Percentiles rank a stretch among this genome's conserved stretches.
These are phyloP conservation scores for Ptychadena robeensis DNA, from an alignment of 2,797 vertebrate genomes.

Conservation along the genomic window DNA sequence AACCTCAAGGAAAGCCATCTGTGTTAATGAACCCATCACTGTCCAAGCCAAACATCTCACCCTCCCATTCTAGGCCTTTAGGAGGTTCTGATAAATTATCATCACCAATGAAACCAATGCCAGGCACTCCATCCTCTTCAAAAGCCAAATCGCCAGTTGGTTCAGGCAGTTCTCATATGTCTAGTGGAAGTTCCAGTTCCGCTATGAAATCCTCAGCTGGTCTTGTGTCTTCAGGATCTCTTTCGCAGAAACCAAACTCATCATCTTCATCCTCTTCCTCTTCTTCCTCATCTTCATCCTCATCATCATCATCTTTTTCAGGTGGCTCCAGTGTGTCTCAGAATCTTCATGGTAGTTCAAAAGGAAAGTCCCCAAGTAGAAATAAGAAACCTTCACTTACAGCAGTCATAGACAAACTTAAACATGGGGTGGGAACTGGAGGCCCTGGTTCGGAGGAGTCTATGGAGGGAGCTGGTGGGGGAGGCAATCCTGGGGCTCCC, in stretches of 20 bases:
- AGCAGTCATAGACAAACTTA: constrained; percentile 97
- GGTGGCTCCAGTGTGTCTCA: constrained; percentile 74
- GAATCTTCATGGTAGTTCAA: constrained; percentile 90
- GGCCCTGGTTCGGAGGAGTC: constrained; percentile 89
- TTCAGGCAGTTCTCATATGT: constrained; percentile 83
- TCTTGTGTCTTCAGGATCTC: constrained; percentile 81
- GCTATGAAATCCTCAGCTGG: constrained; percentile 90
- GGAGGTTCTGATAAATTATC: constrained; percentile 90
- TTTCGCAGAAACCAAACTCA: constrained; percentile 79
- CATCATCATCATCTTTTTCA: constrained; percentile 79
- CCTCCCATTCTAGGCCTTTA: constrained; percentile 93
- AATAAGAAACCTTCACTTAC: constrained; percentile 98
- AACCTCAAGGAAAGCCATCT: constrained; percentile 93
- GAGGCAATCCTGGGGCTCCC: constrained; percentile 75
- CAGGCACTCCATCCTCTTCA: constrained; percentile 93
- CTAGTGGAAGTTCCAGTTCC: constrained; percentile 79
- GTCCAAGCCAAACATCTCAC: constrained; percentile 95
- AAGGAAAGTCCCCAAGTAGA: constrained; percentile 97
- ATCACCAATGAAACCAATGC: constrained; percentile 95
- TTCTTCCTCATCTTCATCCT: constrained; percentile 78
- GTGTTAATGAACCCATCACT: constrained; percentile 95
- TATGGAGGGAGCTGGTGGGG: constrained; percentile 83
- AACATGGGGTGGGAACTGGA: constrained; percentile 92
- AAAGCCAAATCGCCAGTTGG: constrained; percentile 98
- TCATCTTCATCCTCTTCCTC: constrained; percentile 78